Evolutionary conservation across 2,888 invertebrate genomes (phyloP).

Genomic region (Saturnia pavonia): DNA sequence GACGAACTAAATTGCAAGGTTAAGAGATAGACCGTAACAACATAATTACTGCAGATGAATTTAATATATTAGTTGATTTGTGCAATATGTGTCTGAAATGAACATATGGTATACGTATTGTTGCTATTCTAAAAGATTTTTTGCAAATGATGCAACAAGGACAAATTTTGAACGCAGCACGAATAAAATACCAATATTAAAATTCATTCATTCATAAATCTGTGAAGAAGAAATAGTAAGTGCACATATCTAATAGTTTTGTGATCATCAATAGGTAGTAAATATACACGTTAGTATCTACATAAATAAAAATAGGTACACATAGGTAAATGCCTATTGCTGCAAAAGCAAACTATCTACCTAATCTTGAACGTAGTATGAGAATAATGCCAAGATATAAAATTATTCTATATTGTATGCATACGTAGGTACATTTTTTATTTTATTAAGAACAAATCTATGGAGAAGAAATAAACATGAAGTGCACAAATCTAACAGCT

Average conservation of each 20-base stretch:
- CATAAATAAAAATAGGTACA: too few relatives aligned
- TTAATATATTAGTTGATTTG: neutral
- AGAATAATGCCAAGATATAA: neutral
- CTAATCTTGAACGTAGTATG: neutral
- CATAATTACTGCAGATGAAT: conserved; percentile 13
- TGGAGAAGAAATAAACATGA: neutral
- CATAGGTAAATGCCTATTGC: neutral
- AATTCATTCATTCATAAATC: too few relatives aligned
- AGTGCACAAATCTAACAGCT: neutral
- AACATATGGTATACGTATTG: neutral
- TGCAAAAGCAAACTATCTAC: neutral
- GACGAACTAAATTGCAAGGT: neutral
- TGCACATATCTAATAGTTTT: too few relatives aligned
- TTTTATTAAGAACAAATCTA: neutral
- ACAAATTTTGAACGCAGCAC: too few relatives aligned
- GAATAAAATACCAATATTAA: too few relatives aligned
- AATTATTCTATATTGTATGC: neutral
- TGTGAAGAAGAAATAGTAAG: too few relatives aligned
- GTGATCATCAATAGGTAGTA: too few relatives aligned
- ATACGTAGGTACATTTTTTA: neutral
- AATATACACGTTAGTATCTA: too few relatives aligned
- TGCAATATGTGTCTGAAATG: conserved; percentile 4
- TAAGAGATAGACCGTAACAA: neutral
- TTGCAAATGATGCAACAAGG: too few relatives aligned
- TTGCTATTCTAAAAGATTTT: neutral